Evolutionary conservation across 2,113 vertebrate species (phyloP).

Genomic region (Heterotis niloticus): DNA sequence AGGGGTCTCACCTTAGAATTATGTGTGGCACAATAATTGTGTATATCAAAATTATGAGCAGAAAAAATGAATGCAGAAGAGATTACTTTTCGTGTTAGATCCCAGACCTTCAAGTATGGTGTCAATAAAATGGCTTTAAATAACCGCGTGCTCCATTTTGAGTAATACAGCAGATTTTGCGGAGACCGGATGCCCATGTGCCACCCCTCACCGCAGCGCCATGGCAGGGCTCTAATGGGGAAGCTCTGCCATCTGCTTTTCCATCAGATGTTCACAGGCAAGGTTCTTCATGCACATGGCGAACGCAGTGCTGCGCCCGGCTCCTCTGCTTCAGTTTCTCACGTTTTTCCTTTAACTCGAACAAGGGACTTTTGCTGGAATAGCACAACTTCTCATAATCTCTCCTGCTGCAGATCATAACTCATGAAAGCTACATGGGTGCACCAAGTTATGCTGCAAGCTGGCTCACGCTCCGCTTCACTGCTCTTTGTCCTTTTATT

Average conservation of each 20-base stretch:
- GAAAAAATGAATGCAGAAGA: constrained; percentile 54
- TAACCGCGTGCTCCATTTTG: background rate
- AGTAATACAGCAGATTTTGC: constrained; percentile 6
- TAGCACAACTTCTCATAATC: too few species aligned
- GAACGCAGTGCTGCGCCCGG: too few species aligned
- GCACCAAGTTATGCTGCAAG: background rate
- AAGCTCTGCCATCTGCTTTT: constrained; percentile 3
- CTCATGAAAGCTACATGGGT: background rate
- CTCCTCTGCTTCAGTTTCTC: background rate
- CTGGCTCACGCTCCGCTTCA: too few species aligned
- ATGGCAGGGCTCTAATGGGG: background rate
- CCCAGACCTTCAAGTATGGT: constrained; percentile 28
- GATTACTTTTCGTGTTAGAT: constrained; percentile 55
- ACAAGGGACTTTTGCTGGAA: too few species aligned
- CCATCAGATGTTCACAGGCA: background rate
- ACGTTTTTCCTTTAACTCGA: background rate
- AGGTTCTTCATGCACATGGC: background rate
- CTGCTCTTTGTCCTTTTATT: too few species aligned
- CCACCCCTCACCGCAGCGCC: background rate
- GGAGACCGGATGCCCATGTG: background rate
- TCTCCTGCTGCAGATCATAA: too few species aligned
- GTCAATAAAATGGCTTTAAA: constrained; percentile 29
- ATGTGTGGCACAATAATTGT: constrained; percentile 63
- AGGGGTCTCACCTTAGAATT: constrained; percentile 58
- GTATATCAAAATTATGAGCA: constrained; percentile 66